These are phyloP conservation scores for Dendrolimus kikuchii DNA, from an alignment of 1,140 invertebrate genomes.

Conservation along the genomic window DNA sequence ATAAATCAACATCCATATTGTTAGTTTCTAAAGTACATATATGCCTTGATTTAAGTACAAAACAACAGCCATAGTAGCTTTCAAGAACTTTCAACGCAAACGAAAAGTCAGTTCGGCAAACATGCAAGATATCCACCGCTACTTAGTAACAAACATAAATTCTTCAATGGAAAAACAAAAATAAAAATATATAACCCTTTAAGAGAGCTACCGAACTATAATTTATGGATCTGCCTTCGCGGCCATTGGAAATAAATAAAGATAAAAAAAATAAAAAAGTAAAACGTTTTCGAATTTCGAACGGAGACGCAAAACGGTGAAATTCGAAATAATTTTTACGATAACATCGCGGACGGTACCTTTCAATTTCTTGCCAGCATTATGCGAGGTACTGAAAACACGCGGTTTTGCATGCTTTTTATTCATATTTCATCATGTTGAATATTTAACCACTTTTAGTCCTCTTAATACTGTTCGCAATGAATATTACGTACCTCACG, in stretches of 20 bases:
- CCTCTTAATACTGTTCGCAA: no score
- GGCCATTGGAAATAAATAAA: conserved; percentile 35
- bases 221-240: conserved; percentile 59
- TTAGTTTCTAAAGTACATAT: no score
- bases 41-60: no score
- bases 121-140: conserved; percentile 23
- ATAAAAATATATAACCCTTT: conserved; percentile 62
- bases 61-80: no score
- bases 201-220: conserved; percentile 70
- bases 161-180: conserved; percentile 66
- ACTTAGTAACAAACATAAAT: conserved; percentile 70
- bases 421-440: no score
- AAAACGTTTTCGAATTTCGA: conserved; percentile 25
- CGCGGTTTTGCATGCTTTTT: conserved; percentile 17
- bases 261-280: conserved; percentile 47
- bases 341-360: conserved; percentile 63
- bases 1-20: no score
- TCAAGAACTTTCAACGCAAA: no score
- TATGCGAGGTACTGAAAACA: conserved; percentile 25
- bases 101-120: no score
- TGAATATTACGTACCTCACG: no score
- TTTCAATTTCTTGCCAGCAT: conserved; percentile 47
- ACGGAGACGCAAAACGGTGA: conserved; percentile 58
- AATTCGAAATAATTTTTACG: conserved; percentile 70
- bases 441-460: no score